Evolutionary conservation across 2,797 vertebrate genomes (phyloP), one percentile per base, ranked within the genome.

Genomic region (Cryptoblepharus egeriae): DNA sequence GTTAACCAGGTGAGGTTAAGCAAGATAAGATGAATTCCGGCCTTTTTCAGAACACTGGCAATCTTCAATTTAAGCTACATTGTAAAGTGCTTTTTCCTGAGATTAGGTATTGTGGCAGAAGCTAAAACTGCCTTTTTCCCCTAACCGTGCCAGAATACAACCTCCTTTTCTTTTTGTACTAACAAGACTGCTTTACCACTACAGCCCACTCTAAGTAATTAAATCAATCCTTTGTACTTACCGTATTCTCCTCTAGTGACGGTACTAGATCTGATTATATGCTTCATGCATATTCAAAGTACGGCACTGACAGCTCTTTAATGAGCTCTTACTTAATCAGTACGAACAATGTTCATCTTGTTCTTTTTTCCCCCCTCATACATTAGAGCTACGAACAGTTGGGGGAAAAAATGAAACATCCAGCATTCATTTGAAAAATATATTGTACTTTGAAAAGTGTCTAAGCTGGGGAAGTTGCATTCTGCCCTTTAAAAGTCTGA

Each of bases 251-350:
- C 95, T 97, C 95, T 96, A 97, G 97, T 97, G 94, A 97, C 94
- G 92, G 96, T 96, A 96, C 96, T 96, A 97, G 95, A 97, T 97
- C 96, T 98, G 97, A 98, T 97, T 97, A 97, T 97, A 96, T 96
- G 96, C 96, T 97, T 98, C 97, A 98, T 98, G 97, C 97, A 99
- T 98, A 98, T 99, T 98, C 97, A 98, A 96, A 96, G 96, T 96
- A 94, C 94, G 89, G 94, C 96, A 93, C 96, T 97, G 97, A 98
- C 98, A 95, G 97, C 96, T 97, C 97, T 98, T 98, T 99, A 99
- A 99, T 98, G 96, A 98, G 97, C 97, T 98, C 97, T 98, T 97
- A 97, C 97, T 97, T 97, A 97, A 98, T 99, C 97, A 97, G 96
- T 95, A 95, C 93, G 97, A 98, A 98, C 97, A 98, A 97, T 97